Evolutionary conservation across 2,113 vertebrate genomes (phyloP), one percentile per base, ranked within the genome.

Genomic region (Procavia capensis): DNA sequence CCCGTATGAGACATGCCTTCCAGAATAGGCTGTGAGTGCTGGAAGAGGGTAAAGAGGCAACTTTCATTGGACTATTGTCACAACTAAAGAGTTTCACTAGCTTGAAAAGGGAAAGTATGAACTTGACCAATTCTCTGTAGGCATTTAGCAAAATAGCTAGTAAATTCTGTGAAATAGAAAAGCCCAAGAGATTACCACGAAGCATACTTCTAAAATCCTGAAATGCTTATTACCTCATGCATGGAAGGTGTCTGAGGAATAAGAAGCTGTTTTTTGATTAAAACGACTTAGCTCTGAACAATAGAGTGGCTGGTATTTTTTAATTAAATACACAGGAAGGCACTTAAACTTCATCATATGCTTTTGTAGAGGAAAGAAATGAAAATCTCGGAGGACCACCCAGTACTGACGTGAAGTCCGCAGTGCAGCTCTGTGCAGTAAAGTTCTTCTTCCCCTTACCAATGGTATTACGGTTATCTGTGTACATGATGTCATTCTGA

Each of bases 121-220:
- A 96, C 90, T 92, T 93, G 47, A 68, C n/a, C 75, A 93, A 85
- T 86, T 98, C 90, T 96, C 96, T 88, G 25, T 63, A 96, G 92
- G 39, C 43, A 47, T 96, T 97, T 97, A 96, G 74, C 76, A 96
- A 91, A 94, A 96, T 86, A 79, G 47, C 9, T 95, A 96, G 90
- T 96, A 94, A 98, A 97, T 96, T 90, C 84, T 93, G 68, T 96
- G 88, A 96, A 94, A 84, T 78, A 78, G 95, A 95, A 96, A 91
- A 93, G 22, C 84, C 78, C 78, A 36, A 36, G 86, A 47, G 94
- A 96, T 90, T 63, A 88, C 34, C 22, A n/a, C 24, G 39, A 88
- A 50, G 8, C 9, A 0, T 68, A 25, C 80, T 96, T 81, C 84
- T 97, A 74, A 98, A 98, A 94, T 90, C 76, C 78, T 86, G 41